Evolutionary conservation across 2,888 invertebrate genomes (phyloP).

Genomic region (Metallyticus violacea): DNA sequence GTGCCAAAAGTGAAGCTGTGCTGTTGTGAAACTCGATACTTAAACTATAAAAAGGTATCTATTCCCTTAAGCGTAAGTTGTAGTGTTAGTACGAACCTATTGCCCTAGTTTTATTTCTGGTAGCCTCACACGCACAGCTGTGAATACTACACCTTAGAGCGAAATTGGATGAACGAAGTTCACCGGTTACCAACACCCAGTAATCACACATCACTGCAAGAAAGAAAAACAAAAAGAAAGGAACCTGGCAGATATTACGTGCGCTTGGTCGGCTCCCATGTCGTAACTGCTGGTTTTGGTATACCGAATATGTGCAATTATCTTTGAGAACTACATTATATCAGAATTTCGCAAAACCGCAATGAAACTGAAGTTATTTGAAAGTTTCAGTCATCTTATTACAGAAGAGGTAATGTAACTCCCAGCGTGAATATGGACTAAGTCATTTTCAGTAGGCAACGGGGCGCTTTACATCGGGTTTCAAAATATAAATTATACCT

Average conservation of each 20-base stretch:
- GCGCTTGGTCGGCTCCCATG: neutral
- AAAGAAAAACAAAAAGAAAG: neutral
- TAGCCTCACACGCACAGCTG: neutral
- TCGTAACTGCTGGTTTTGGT: neutral
- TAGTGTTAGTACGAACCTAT: neutral
- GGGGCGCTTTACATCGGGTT: too few relatives aligned
- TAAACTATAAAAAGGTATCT: neutral
- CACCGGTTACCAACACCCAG: neutral
- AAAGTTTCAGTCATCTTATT: neutral
- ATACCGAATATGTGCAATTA: neutral
- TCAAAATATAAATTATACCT: too few relatives aligned
- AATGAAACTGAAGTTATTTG: neutral
- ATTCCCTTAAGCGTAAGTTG: neutral
- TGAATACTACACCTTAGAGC: neutral
- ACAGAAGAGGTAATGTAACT: neutral
- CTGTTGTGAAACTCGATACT: neutral
- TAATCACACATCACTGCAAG: neutral
- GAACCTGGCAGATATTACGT: neutral
- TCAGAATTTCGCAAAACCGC: neutral
- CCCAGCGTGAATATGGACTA: neutral
- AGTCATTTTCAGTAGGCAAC: neutral
- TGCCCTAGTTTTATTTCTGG: neutral
- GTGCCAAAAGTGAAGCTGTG: neutral
- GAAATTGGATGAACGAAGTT: neutral
- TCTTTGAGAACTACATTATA: neutral